These are phyloP conservation scores for Drosophila birchii DNA, from an alignment of 2,888 invertebrate species.

Conservation along the genomic window DNA sequence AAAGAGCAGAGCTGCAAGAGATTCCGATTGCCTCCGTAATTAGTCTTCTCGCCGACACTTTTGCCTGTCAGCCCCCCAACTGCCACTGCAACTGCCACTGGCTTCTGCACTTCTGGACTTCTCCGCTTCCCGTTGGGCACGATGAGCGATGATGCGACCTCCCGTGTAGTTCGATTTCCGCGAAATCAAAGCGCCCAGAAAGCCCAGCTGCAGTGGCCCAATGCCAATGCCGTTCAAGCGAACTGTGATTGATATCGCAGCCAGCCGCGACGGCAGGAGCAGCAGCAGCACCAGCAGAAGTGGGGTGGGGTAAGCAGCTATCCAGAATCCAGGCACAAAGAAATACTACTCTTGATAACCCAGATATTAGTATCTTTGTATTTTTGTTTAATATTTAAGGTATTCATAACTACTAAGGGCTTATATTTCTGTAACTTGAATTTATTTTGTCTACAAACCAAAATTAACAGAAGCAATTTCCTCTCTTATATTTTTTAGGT, in stretches of 20 bases:
- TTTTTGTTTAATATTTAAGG: too few species aligned
- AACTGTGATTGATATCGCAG: conserved; percentile 75
- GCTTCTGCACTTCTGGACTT: conserved; percentile 33
- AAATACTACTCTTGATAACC: background rate
- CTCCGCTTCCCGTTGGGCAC: conserved; percentile 28
- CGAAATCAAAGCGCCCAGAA: conserved; percentile 72
- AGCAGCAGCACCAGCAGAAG: conserved; percentile 1
- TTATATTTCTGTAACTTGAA: too few species aligned
- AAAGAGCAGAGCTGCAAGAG: conserved; percentile 25
- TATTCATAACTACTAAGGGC: background rate
- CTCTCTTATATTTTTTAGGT: conserved; percentile 86
- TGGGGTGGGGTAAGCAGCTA: background rate
- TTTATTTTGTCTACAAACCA: background rate
- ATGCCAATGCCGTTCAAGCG: conserved; percentile 66
- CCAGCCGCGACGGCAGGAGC: conserved; percentile 12
- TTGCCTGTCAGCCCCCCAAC: conserved; percentile 45
- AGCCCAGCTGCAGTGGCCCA: conserved; percentile 75
- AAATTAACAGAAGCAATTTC: background rate
- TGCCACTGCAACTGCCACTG: conserved; percentile 8
- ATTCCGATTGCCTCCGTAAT: conserved; percentile 63
- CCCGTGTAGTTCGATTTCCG: conserved; percentile 82
- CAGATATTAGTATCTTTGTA: background rate
- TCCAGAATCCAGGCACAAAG: background rate
- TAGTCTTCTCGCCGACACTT: conserved; percentile 81
- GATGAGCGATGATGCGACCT: conserved; percentile 78